Conservation (phyloP, 2,888 invertebrate genomes). For the Coleophora deauratella region DNA sequence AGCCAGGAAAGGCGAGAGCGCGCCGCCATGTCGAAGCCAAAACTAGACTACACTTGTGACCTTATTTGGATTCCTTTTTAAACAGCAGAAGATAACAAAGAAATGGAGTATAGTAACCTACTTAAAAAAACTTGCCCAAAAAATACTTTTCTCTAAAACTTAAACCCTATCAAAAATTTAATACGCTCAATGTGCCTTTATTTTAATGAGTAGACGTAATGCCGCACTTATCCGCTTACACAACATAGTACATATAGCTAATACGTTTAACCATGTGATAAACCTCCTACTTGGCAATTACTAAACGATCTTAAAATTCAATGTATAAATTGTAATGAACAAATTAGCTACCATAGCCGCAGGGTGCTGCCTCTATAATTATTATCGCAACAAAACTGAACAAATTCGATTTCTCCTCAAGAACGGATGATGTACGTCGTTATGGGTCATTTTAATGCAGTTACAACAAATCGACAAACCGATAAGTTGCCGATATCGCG, state of each 20-base stretch:
- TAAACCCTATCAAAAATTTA: too few species aligned
- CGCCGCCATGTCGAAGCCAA: too few species aligned
- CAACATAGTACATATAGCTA: too few species aligned
- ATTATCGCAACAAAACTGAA: conserved; percentile 39
- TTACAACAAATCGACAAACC: conserved; percentile 54
- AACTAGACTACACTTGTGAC: too few species aligned
- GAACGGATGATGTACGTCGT: conserved; percentile 32
- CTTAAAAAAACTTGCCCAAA: too few species aligned
- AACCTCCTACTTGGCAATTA: conserved; percentile 27
- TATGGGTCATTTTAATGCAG: conserved; percentile 51
- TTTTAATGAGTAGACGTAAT: too few species aligned
- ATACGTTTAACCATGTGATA: conserved; percentile 33
- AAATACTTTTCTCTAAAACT: too few species aligned
- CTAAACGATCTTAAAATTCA: conserved; percentile 31
- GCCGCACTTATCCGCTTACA: not conserved
- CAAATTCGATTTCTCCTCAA: conserved; percentile 39
- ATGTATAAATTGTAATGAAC: conserved; percentile 40
- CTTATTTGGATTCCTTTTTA: too few species aligned
- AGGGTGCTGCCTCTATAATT: conserved; percentile 32
- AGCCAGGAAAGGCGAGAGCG: conserved; percentile 25
- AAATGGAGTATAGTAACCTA: too few species aligned
- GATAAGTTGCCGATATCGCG: conserved; percentile 37
- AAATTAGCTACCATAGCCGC: conserved; percentile 32
- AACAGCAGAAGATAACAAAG: too few species aligned
- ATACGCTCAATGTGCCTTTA: too few species aligned